Conservation (phyloP, 35 echinoderm and acorn worm species). For the Stichopus chloronotus region DNA sequence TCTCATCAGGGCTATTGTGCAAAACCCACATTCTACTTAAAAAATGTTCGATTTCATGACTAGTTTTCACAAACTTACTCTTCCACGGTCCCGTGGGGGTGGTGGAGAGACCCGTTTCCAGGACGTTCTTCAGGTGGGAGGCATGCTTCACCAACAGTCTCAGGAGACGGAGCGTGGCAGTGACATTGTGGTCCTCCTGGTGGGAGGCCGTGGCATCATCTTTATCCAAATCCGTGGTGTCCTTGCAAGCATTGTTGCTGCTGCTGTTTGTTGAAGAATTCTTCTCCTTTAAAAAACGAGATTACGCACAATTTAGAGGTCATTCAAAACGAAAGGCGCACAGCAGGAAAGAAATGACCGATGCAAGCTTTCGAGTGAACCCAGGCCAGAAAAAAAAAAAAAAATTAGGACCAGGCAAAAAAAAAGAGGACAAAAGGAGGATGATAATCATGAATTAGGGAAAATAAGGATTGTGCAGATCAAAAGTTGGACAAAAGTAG, state of each 20-base stretch:
- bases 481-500: no score
- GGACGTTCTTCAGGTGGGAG: conserved; percentile 83
- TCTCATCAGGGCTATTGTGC: no score
- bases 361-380: no score
- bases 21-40: neutral
- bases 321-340: no score
- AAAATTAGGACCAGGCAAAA: no score
- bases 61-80: conserved; percentile 62
- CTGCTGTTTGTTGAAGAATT: conserved; percentile 23
- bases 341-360: no score
- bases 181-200: conserved; percentile 96
- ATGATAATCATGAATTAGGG: no score
- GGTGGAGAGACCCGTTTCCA: conserved; percentile 86
- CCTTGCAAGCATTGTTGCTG: conserved; percentile 70
- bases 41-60: neutral
- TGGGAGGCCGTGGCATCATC: conserved; percentile 38
- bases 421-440: no score
- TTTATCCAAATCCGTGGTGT: conserved; percentile 6
- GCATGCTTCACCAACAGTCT: conserved; percentile 94
- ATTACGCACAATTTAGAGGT: neutral
- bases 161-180: conserved; percentile 87
- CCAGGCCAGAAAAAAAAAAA: no score
- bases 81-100: conserved; percentile 99
- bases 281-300: conserved; percentile 19
- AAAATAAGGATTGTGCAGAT: no score